Base-by-base conservation (phyloP, 2,113 vertebrate species). In the Perccottus glenii region DNA sequence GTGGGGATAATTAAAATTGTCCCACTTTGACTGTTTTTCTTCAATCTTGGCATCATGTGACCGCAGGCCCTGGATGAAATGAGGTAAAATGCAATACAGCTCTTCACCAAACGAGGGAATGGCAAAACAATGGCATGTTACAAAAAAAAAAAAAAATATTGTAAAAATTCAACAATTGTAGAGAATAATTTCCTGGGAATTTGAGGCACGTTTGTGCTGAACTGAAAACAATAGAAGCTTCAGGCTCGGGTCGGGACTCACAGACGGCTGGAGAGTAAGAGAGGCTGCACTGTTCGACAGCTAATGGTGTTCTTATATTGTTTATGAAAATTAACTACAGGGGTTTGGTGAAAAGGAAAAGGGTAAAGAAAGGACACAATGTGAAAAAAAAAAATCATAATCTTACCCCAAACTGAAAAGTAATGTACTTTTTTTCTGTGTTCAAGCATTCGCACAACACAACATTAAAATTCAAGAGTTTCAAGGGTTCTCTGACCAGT, bases 1-100 rank as follows among this genome's bases (percentile, higher is more conserved):
- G 75, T 78, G 68, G 61, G 73, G 82, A 88, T 90, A 88, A 89
- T 89, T 90, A 90, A 89, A 88, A 89, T 65, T 65, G 82, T 84
- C 79, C 84, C 82, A 87, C 71, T 88, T 87, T 72, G 82, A 61
- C 57, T 70, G 16, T 52, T 83, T 66, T 78, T 65, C 70, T 71
- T 76, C 68, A 40, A 44, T 65, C 70, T 67, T 75, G 61, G 67
- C 65, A 61, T 64, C 63, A 36, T 55, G 70, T 75, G 65, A 64
- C 79, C 19, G 56, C 65, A 65, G 85, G 86, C 79, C 2, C 10
- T 5, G 64, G 65, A 67, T 84, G 72, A 84, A 76, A 81, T 67
- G 81, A 78, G 73, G 84, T 62, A 57, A 87, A 71, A 76, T 6
- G 10, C 64, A 42, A 58, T 71, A 43, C 27, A 0, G 60, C 53